Evolutionary conservation across 2,888 invertebrate species (phyloP).

Genomic region (Torymus aiolomorphi): DNA sequence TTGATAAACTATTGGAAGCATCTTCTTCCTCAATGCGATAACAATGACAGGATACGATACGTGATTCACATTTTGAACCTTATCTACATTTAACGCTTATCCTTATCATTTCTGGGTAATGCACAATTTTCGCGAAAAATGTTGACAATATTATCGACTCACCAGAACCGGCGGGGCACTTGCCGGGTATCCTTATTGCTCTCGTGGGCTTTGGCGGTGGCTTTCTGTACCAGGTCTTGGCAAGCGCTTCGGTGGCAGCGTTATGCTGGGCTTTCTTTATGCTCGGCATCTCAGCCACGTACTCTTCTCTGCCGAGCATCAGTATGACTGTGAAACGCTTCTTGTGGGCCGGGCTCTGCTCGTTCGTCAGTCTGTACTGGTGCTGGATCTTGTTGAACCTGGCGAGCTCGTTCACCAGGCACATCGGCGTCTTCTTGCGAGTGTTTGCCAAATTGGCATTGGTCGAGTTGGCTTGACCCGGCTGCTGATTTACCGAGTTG

Average conservation of each 20-base stretch:
- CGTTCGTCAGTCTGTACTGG: conserved; percentile 96
- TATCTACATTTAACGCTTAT: no score
- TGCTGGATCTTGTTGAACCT: conserved; percentile 98
- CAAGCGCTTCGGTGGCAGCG: conserved; percentile 92
- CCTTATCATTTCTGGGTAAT: no score
- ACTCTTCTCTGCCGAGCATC: conserved; percentile 91
- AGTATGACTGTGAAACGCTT: conserved; percentile 97
- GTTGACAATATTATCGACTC: conserved; percentile 34
- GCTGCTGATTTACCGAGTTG: conserved; percentile 61
- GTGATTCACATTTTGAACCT: no score
- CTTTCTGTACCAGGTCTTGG: conserved; percentile 89
- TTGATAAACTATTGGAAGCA: no score
- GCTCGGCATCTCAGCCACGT: conserved; percentile 93
- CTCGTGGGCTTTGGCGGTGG: conserved; percentile 84
- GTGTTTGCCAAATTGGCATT: conserved; percentile 82
- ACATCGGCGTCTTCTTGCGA: conserved; percentile 99
- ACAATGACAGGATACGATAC: no score
- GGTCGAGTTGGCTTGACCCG: conserved; percentile 69
- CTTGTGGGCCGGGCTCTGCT: conserved; percentile 98
- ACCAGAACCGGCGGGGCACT: conserved; percentile 72
- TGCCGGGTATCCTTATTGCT: conserved; percentile 73
- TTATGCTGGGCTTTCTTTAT: conserved; percentile 99
- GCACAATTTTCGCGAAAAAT: not conserved
- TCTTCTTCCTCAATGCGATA: no score
- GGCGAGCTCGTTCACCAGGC: conserved; percentile 97